phyloP scores from a whole-genome alignment of 2,797 vertebrate genomes.

The Rhinogobio ventralis region DNA sequence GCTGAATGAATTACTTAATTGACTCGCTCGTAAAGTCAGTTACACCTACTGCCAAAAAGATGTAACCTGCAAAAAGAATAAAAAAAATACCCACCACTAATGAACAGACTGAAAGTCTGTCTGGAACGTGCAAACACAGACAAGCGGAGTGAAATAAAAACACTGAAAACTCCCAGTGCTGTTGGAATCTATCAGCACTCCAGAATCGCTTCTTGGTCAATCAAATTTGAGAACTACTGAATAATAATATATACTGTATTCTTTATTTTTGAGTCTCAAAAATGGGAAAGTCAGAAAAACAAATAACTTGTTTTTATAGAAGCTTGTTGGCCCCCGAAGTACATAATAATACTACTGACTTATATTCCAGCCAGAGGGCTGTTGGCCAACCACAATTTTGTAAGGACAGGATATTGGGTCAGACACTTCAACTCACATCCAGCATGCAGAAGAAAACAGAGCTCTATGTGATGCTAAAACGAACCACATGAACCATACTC shows the following conservation, averaged over 20 bases:
- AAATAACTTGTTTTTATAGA: slow-evolving; percentile 30
- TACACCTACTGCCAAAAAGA: background rate
- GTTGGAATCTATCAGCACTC: background rate
- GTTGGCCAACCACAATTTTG: slow-evolving; percentile 24
- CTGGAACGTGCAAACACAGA: background rate
- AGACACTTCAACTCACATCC: slow-evolving; percentile 40
- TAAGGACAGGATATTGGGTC: slow-evolving; percentile 26
- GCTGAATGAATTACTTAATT: background rate
- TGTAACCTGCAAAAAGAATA: background rate
- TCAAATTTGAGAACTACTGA: background rate
- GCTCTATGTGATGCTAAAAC: slow-evolving; percentile 27
- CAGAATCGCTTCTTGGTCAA: background rate
- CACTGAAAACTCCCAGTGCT: background rate
- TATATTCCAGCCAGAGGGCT: slow-evolving; percentile 1
- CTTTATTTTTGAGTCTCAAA: background rate
- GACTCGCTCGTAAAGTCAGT: background rate
- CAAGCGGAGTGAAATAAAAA: background rate
- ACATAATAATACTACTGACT: slow-evolving; percentile 33
- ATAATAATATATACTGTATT: slow-evolving; percentile 3
- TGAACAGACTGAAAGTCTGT: background rate
- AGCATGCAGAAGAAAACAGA: slow-evolving; percentile 22
- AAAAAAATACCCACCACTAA: background rate
- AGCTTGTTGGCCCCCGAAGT: background rate
- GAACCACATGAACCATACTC: slow-evolving; percentile 38
- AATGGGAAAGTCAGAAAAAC: background rate